Evolutionary conservation across 37 sponge, comb jelly and placozoan species (phyloP).

Genomic region (Chondrilla cf. caribensis): DNA sequence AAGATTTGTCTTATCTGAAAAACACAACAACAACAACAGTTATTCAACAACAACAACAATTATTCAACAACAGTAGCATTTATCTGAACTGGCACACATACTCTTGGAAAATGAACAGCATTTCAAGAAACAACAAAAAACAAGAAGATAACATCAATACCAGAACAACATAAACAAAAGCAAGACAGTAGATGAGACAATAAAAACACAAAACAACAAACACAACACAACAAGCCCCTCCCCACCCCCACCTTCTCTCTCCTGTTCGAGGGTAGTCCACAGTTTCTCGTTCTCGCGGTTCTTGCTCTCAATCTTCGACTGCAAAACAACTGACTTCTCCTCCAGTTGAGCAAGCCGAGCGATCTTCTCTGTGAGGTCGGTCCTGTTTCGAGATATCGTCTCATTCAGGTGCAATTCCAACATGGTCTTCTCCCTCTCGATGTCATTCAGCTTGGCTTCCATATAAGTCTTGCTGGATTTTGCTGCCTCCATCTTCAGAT

Average conservation of each 20-base stretch:
- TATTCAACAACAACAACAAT: no score
- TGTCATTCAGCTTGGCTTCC: constrained; percentile 51
- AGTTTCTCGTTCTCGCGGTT: constrained; percentile 38
- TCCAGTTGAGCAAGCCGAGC: constrained; percentile 45
- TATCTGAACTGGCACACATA: no score
- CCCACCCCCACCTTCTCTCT: background rate
- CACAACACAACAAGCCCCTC: no score
- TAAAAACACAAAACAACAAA: no score
- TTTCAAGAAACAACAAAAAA: no score
- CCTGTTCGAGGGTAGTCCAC: background rate
- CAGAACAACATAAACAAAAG: no score
- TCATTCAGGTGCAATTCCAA: constrained; percentile 80
- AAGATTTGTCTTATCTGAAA: constrained; percentile 25
- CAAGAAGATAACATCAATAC: no score
- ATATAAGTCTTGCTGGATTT: constrained; percentile 35
- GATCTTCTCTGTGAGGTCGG: constrained; percentile 62
- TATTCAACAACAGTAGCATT: no score
- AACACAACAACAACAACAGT: background rate
- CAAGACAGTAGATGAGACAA: no score
- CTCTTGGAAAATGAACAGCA: no score
- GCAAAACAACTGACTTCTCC: constrained; percentile 22
- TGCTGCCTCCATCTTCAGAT: constrained; percentile 34
- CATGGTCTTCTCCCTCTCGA: constrained; percentile 84
- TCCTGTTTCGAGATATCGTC: constrained; percentile 62
- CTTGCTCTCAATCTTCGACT: constrained; percentile 38